Conservation (phyloP, 2,113 vertebrate species). For the Sphaerodactylus townsendi region DNA sequence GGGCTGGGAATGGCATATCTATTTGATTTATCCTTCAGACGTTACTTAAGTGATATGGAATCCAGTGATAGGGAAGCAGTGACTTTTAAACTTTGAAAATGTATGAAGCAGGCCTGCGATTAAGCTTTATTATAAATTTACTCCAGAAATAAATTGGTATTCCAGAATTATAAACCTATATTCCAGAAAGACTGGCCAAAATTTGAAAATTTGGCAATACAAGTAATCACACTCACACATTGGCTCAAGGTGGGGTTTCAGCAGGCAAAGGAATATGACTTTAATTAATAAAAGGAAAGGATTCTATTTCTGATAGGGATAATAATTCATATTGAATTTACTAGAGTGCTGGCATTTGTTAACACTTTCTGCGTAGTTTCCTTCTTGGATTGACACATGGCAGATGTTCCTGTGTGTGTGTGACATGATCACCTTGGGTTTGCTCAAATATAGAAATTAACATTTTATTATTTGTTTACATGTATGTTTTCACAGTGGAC, state of each 20-base stretch:
- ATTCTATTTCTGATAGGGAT: not conserved
- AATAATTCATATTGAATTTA: not conserved
- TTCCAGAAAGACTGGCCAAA: conserved; percentile 16
- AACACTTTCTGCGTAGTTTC: not conserved
- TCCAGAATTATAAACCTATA: no score
- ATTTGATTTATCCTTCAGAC: not conserved
- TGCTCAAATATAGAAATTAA: not conserved
- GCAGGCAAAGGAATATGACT: not conserved
- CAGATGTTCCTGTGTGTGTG: no score
- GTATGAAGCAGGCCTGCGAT: conserved; percentile 1
- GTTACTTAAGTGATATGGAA: not conserved
- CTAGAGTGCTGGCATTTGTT: rapidly evolving
- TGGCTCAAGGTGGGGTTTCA: not conserved
- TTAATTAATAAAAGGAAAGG: not conserved
- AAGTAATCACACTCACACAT: not conserved
- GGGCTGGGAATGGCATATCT: no score
- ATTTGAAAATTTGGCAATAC: not conserved
- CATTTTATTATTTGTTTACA: not conserved
- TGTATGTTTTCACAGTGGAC: no score
- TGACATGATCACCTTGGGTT: not conserved
- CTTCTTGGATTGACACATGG: not conserved
- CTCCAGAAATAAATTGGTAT: no score
- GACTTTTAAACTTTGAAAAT: not conserved
- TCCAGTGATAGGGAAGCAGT: not conserved
- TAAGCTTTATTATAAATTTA: no score